These are phyloP conservation scores for Otolemur crassicaudatus DNA, from an alignment of 2,797 vertebrate species.

Conservation along the genomic window DNA sequence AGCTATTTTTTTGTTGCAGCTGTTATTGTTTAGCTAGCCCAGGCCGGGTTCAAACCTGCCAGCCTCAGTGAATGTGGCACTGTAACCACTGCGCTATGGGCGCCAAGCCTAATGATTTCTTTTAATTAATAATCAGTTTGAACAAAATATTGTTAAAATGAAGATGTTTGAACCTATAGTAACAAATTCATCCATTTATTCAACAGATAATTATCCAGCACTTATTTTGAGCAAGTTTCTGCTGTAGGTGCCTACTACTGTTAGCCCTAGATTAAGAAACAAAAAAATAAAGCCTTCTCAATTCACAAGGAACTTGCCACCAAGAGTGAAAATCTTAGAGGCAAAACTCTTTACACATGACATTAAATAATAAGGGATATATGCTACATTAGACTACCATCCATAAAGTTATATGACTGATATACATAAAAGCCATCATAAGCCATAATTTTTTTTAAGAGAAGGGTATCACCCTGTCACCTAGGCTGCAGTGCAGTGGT, in stretches of 20 bases:
- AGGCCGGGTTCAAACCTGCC: too few relatives aligned
- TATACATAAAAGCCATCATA: not conserved
- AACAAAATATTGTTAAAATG: constrained; percentile 51
- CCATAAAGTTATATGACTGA: constrained; percentile 26
- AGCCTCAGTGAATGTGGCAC: too few relatives aligned
- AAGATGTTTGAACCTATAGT: not conserved
- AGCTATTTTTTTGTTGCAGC: too few relatives aligned
- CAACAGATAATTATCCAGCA: constrained; percentile 42
- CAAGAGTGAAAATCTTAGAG: not conserved
- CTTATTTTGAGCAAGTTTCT: constrained; percentile 23
- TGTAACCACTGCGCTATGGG: too few relatives aligned
- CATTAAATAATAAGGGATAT: not conserved
- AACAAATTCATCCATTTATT: constrained; percentile 37
- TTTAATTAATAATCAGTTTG: constrained; percentile 40
- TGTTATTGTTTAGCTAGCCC: too few relatives aligned
- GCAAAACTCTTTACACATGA: not conserved
- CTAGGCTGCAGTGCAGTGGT: not conserved
- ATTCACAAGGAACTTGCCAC: not conserved
- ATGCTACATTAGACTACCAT: not conserved
- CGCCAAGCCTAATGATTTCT: not conserved
- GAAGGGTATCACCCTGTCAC: not conserved
- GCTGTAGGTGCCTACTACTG: not conserved
- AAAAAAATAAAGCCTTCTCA: not conserved
- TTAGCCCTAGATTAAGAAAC: not conserved
- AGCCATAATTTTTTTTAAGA: not conserved